A percentile compares a stretch with the other conserved stretches of the same genome.
phyloP scores from a whole-genome alignment of 2,888 invertebrate genomes.

The Deilephila elpenor region DNA sequence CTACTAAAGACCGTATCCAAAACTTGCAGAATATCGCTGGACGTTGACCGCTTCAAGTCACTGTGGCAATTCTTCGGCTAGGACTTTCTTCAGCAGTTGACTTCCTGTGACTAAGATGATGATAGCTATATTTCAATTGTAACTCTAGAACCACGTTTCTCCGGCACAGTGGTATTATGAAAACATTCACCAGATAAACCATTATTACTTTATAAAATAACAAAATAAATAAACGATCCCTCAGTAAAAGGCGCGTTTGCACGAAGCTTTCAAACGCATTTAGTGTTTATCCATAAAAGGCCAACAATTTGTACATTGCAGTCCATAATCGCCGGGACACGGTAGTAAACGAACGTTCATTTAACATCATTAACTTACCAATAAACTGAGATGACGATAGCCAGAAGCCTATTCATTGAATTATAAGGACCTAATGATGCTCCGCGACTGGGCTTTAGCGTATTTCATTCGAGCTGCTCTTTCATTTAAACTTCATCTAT shows the following conservation, averaged over 20 bases:
- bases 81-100: too few species aligned
- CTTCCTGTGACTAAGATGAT: too few species aligned
- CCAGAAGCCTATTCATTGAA: conserved; percentile 28
- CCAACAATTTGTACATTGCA: conserved; percentile 26
- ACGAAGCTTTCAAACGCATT: conserved; percentile 21
- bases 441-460: not conserved
- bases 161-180: too few species aligned
- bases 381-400: conserved; percentile 47
- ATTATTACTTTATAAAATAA: too few species aligned
- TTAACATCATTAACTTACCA: conserved; percentile 45
- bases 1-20: too few species aligned
- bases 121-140: too few species aligned
- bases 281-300: conserved; percentile 25
- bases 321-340: conserved; percentile 28
- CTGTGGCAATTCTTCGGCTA: too few species aligned
- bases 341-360: conserved; percentile 44
- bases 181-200: too few species aligned
- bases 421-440: conserved; percentile 16
- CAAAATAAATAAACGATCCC: not conserved
- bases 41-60: too few species aligned
- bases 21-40: too few species aligned
- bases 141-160: too few species aligned
- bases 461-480: not conserved
- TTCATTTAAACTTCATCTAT: not conserved
- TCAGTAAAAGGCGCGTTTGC: conserved; percentile 5